Evolutionary conservation across 2,113 vertebrate species (phyloP).

Genomic region (Charadrius vociferus): DNA sequence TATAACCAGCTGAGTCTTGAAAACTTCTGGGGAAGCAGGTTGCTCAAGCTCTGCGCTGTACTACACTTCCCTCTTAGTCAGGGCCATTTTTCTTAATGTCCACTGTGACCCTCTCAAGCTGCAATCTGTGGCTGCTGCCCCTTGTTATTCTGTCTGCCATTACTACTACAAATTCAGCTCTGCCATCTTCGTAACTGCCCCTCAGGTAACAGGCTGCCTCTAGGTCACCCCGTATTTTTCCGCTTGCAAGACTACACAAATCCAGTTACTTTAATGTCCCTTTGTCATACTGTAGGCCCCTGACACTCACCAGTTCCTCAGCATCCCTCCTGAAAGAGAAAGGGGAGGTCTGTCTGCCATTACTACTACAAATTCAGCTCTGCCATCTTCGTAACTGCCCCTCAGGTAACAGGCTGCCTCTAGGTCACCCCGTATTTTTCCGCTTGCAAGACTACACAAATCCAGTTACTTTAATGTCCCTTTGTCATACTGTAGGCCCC

Average conservation of each 20-base stretch:
- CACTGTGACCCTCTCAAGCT: background rate
- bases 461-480: background rate
- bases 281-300: background rate
- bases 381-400: fast-evolving
- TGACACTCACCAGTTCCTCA: background rate
- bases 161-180: background rate
- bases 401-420: background rate
- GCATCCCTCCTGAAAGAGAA: background rate
- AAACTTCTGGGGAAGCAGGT: background rate
- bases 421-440: fast-evolving
- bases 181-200: fast-evolving
- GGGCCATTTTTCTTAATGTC: background rate
- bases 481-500: background rate
- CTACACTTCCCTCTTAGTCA: background rate
- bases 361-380: background rate
- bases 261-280: background rate
- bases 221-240: fast-evolving
- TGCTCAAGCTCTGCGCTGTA: background rate
- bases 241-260: background rate
- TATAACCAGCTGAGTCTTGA: background rate
- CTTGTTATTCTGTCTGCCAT: background rate
- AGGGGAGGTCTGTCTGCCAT: too few species aligned
- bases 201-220: background rate
- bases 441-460: background rate
- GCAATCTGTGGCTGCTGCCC: background rate